Base-by-base conservation (phyloP, 2,113 vertebrate genomes). In the Micromys minutus region DNA sequence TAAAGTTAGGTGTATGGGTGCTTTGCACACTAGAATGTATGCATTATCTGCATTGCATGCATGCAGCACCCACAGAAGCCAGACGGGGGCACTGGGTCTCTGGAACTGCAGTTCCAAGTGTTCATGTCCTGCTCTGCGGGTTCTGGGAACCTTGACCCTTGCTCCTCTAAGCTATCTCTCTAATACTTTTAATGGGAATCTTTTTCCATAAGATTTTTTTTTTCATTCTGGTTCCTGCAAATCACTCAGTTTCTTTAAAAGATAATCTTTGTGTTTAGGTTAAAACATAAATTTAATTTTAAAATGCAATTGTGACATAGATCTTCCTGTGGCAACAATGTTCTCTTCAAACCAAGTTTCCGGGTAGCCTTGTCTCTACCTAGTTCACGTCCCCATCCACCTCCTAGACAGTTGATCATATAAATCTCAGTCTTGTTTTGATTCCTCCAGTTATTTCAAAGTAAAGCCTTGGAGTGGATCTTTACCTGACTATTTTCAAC, bases 161-260 rank as follows among this genome's bases (percentile, higher is more conserved):
- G 52, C 52, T 39, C 21, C 52, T 39, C 34, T 26, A 21, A 39
- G 36, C 36, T 4, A 13, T 12, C 39, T 74, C 39, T 42, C 71
- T 42, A 24, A 22, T 39, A 12, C 55, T 59, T 12, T 75, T 61
- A 76, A 77, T 85, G 71, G 6, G 76, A 89, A 55, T 1, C 13
- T 92, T 97, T 94, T 88, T 57, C 24, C 22, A 75, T 7, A 96
- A 74, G 11, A 67, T n/a, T 29, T 87, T 94, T n/a, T 29, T 87
- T 94, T 65, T 90, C 74, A 86, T 94, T 76, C 29, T 52, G 89
- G 4, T 65, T 91, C 45, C 85, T 83, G 67, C 50, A 69, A 83
- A 91, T 89, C 93, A 55, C 57, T 83, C 85, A 47, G 17, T 45
- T 17, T 57, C 50, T 89, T 76, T 65, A 93, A 79, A 65, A 52